phyloP scores from a whole-genome alignment of 2,888 invertebrate genomes.

The Eustalomyia histrio region DNA sequence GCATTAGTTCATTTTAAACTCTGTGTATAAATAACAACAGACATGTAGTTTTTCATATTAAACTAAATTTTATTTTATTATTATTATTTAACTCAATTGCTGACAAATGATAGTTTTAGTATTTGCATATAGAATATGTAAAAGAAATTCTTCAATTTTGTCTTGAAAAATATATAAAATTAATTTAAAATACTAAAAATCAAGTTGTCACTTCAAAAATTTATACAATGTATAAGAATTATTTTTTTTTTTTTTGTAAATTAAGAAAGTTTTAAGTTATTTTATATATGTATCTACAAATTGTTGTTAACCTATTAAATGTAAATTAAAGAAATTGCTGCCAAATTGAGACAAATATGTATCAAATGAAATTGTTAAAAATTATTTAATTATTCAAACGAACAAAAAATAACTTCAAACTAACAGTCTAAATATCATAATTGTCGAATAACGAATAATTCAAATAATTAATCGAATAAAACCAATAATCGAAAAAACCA shows the following conservation, averaged over 20 bases:
- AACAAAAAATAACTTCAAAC: no score
- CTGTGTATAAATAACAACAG: neutral
- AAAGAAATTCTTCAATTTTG: neutral
- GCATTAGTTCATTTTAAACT: no score
- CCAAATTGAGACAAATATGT: no score
- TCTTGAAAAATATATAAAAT: constrained; percentile 29
- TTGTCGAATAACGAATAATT: no score
- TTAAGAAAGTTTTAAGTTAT: neutral
- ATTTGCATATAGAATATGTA: neutral
- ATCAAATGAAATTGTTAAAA: no score
- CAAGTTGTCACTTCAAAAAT: constrained; percentile 54
- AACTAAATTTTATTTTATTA: neutral
- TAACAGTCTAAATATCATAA: no score
- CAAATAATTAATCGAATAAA: no score
- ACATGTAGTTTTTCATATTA: neutral
- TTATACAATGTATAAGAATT: constrained; percentile 13
- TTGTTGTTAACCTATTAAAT: neutral
- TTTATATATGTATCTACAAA: no score
- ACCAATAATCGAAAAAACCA: no score
- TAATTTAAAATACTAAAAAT: constrained; percentile 54
- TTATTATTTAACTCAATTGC: constrained; percentile 5
- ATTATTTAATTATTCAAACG: no score
- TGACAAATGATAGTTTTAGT: constrained; percentile 13
- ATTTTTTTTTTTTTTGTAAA: constrained; percentile 33
- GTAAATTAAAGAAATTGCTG: no score